Evolutionary conservation across 2,797 vertebrate genomes (phyloP).

Genomic region (Poecilia wingei): DNA sequence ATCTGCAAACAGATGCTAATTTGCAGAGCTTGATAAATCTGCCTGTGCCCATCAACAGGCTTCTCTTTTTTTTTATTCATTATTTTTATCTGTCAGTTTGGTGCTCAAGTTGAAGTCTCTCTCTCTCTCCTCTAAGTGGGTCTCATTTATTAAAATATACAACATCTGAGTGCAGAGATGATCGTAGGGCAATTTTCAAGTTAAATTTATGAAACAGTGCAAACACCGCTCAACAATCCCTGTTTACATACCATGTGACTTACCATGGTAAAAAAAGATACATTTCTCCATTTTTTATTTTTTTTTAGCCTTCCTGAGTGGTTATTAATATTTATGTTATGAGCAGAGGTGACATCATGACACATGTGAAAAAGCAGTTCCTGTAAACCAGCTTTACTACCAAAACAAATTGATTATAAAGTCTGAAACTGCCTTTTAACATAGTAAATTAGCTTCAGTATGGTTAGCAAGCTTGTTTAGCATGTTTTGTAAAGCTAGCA

Average conservation of each 20-base stretch:
- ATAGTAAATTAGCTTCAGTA: not conserved
- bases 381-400: not conserved
- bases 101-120: not conserved
- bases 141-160: not conserved
- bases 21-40: not conserved
- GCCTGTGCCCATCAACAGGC: not conserved
- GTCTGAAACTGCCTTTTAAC: not conserved
- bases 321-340: not conserved
- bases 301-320: not conserved
- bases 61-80: not conserved
- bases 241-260: not conserved
- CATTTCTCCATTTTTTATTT: not conserved
- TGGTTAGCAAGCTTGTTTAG: not conserved
- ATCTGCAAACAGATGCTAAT: conserved; percentile 12
- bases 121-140: not conserved
- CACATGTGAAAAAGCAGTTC: not conserved
- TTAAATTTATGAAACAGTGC: not conserved
- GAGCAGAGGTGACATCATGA: not conserved
- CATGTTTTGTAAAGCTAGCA: too few species aligned
- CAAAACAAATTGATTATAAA: not conserved
- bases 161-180: not conserved
- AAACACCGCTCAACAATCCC: not conserved
- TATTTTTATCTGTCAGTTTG: not conserved
- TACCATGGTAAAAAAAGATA: not conserved
- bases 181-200: not conserved